phyloP scores from a whole-genome alignment of 2,888 invertebrate genomes.

The Balanococcus diminutus region DNA sequence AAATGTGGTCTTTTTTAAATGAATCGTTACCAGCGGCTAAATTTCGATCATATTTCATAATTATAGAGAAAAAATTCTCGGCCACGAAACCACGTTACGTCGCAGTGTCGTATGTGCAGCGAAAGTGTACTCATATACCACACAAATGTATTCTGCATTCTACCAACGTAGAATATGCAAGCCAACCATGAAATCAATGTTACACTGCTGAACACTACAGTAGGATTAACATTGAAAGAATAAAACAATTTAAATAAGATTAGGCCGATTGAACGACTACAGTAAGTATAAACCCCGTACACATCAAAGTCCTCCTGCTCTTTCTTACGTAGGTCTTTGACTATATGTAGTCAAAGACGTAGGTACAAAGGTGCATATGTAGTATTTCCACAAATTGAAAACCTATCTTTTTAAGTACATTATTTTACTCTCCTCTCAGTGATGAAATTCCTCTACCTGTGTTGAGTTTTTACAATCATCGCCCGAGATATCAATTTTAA shows the following conservation, averaged over 20 bases:
- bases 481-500: background rate
- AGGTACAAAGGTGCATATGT: too few species aligned
- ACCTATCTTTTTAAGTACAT: too few species aligned
- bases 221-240: background rate
- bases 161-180: background rate
- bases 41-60: slow-evolving; percentile 5
- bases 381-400: background rate
- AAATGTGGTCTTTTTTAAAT: background rate
- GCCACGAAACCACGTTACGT: background rate
- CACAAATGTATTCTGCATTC: background rate
- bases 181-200: slow-evolving; percentile 14
- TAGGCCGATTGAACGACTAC: background rate
- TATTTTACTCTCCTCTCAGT: background rate
- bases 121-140: background rate
- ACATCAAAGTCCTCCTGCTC: background rate
- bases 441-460: background rate
- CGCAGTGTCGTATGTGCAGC: background rate
- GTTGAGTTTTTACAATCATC: background rate
- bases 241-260: background rate
- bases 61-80: background rate
- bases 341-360: too few species aligned
- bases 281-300: too few species aligned
- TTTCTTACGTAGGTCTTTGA: too few species aligned
- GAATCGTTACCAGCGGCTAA: background rate
- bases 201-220: background rate